Conservation (phyloP, 2,113 vertebrate genomes). For the Chaetops frenatus region DNA sequence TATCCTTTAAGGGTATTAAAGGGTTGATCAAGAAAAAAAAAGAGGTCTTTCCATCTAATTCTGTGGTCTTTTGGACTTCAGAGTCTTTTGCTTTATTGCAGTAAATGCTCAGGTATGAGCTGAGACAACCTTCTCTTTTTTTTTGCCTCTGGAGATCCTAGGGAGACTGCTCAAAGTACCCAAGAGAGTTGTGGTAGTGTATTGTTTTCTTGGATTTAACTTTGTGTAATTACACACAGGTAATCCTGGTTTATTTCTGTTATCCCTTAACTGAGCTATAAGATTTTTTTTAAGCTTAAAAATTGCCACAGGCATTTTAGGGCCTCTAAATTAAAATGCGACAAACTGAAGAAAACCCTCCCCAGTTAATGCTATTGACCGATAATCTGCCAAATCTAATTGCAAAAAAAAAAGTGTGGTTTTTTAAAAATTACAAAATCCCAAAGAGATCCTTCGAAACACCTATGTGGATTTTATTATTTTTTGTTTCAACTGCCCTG, state of each 20-base stretch:
- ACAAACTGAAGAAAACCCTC: background rate
- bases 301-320: slow-evolving; percentile 9
- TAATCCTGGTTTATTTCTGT: slow-evolving; percentile 57
- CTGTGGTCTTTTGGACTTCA: background rate
- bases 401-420: background rate
- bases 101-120: background rate
- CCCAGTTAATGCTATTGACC: background rate
- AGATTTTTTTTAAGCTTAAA: slow-evolving; percentile 40
- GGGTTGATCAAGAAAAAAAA: background rate
- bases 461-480: background rate
- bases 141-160: background rate
- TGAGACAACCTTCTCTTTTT: background rate
- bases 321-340: slow-evolving; percentile 13
- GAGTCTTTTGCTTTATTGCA: background rate
- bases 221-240: slow-evolving; percentile 14
- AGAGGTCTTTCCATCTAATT: background rate
- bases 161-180: background rate
- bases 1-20: background rate
- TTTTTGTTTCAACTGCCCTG: background rate
- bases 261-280: slow-evolving; percentile 50
- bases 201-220: slow-evolving; percentile 31
- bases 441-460: background rate
- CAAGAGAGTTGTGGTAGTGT: background rate
- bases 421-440: background rate
- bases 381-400: background rate